Evolutionary conservation across 2,888 invertebrate species (phyloP).

Genomic region (Tuberolachnus salignus): DNA sequence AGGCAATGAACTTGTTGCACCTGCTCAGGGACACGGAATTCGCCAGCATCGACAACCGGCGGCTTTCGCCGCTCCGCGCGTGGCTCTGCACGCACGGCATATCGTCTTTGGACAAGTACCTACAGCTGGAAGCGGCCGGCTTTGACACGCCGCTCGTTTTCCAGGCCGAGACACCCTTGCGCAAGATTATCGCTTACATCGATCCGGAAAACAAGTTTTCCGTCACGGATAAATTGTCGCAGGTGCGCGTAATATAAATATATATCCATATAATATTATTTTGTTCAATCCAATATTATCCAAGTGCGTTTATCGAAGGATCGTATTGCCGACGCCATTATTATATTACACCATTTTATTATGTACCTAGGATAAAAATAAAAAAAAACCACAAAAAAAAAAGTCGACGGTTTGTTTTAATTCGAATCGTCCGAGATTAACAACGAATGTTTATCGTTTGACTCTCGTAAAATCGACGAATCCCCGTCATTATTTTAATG

Average conservation of each 20-base stretch:
- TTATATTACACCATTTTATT: too few relatives aligned
- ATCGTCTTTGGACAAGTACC: slow-evolving; percentile 81
- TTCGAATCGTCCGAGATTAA: too few relatives aligned
- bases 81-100: slow-evolving; percentile 90
- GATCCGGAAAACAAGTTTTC: slow-evolving; percentile 89
- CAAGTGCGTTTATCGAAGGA: too few relatives aligned
- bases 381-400: too few relatives aligned
- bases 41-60: slow-evolving; percentile 74
- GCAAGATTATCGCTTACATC: slow-evolving; percentile 90
- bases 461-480: too few relatives aligned
- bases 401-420: too few relatives aligned
- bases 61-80: slow-evolving; percentile 84
- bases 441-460: too few relatives aligned
- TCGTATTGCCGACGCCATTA: too few relatives aligned
- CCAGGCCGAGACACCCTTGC: slow-evolving; percentile 83
- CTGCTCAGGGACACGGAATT: slow-evolving; percentile 79
- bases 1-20: slow-evolving; percentile 92
- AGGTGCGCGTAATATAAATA: slow-evolving; percentile 67
- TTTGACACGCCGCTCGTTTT: slow-evolving; percentile 79
- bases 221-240: slow-evolving; percentile 90
- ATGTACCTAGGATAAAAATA: too few relatives aligned
- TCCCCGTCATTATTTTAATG: too few relatives aligned
- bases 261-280: neutral
- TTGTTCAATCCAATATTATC: too few relatives aligned
- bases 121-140: slow-evolving; percentile 69